phyloP scores from a whole-genome alignment of 1,140 invertebrate genomes.

The Diorhabda elongata region DNA sequence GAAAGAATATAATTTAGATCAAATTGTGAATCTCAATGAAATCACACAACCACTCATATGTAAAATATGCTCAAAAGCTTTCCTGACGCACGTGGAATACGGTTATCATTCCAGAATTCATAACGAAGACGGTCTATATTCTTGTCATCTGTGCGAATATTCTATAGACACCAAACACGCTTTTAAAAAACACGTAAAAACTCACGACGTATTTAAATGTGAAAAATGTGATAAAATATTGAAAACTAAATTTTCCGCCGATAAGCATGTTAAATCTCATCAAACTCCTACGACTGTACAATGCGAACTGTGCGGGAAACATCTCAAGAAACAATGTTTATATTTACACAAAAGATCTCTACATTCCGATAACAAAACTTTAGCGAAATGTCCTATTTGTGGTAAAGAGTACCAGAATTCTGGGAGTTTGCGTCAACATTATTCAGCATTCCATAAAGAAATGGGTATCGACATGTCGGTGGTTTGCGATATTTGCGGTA shows the following conservation, averaged over 20 bases:
- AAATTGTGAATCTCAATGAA: constrained; percentile 8
- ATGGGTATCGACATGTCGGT: constrained; percentile 39
- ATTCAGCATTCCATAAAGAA: constrained; percentile 5
- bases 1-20: background rate
- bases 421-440: constrained; percentile 6
- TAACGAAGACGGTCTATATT: constrained; percentile 1
- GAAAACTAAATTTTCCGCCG: constrained; percentile 3
- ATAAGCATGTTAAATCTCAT: constrained; percentile 12
- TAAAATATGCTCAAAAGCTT: constrained; percentile 6
- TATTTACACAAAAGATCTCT: constrained; percentile 6
- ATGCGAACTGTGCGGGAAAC: constrained; percentile 9
- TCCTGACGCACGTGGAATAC: constrained; percentile 4
- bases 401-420: constrained; percentile 10
- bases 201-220: constrained; percentile 9
- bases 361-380: constrained; percentile 1
- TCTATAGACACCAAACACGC: constrained; percentile 1
- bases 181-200: constrained; percentile 11
- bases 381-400: constrained; percentile 7
- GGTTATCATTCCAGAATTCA: constrained; percentile 9
- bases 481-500: constrained; percentile 69
- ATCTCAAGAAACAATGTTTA: constrained; percentile 7
- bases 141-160: constrained; percentile 7
- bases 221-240: constrained; percentile 6
- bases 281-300: constrained; percentile 5
- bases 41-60: constrained; percentile 4